Conservation (phyloP, 2,888 invertebrate genomes). For the Taphrorychus bicolor region DNA sequence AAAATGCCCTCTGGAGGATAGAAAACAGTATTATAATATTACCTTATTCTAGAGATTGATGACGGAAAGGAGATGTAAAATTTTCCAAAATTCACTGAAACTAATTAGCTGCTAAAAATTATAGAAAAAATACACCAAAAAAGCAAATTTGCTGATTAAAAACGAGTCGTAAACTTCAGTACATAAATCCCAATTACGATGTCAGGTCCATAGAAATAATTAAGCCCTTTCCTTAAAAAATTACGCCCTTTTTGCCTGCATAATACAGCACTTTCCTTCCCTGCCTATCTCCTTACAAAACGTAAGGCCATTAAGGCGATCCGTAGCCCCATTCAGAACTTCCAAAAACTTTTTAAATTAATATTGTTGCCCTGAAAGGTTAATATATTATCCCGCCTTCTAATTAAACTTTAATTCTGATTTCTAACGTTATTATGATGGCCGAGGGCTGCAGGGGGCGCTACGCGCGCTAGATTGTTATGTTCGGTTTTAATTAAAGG, state of each 20-base stretch:
- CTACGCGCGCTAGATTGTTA: background rate
- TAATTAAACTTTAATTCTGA: constrained; percentile 3
- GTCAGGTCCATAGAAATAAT: background rate
- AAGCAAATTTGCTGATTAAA: too few species aligned
- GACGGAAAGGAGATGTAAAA: too few species aligned
- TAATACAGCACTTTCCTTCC: constrained; percentile 2
- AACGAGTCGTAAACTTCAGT: background rate
- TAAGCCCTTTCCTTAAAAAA: background rate
- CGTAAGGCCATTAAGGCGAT: background rate
- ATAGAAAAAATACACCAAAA: too few species aligned
- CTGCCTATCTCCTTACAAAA: background rate
- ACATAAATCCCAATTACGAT: background rate
- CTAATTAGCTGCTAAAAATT: too few species aligned
- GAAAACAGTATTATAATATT: too few species aligned
- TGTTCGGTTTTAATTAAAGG: background rate
- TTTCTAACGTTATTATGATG: background rate
- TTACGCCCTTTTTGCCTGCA: background rate
- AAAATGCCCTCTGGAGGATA: too few species aligned
- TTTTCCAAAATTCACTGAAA: too few species aligned
- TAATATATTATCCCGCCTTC: constrained; percentile 7
- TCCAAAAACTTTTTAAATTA: constrained; percentile 9
- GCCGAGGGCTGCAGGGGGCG: background rate
- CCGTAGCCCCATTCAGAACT: background rate
- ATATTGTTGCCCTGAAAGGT: constrained; percentile 6
- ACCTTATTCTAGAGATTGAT: too few species aligned